phyloP scores from a whole-genome alignment of 1,140 invertebrate species.

The Lineus longissimus region DNA sequence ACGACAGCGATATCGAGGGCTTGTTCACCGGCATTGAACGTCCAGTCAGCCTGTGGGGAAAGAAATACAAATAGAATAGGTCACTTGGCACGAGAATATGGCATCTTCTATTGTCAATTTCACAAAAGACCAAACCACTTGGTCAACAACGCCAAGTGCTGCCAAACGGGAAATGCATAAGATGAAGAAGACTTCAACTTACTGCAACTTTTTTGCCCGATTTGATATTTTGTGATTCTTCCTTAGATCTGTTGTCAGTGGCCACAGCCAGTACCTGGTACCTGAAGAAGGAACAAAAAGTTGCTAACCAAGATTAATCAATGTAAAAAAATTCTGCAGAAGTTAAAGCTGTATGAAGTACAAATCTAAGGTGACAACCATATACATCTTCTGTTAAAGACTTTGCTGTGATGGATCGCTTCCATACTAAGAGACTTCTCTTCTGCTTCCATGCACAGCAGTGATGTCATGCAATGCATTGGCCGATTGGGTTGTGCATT shows the following conservation, averaged over 20 bases:
- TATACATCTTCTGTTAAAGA: too few species aligned
- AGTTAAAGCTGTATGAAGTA: too few species aligned
- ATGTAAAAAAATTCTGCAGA: background rate
- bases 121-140: constrained; percentile 5
- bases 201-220: constrained; percentile 53
- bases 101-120: background rate
- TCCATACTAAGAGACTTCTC: too few species aligned
- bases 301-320: background rate
- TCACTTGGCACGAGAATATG: background rate
- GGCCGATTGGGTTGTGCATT: too few species aligned
- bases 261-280: constrained; percentile 55
- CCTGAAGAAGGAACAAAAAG: constrained; percentile 24
- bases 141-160: too few species aligned
- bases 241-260: constrained; percentile 43
- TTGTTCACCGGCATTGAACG: constrained; percentile 72
- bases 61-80: constrained; percentile 11
- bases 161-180: too few species aligned
- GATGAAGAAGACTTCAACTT: constrained; percentile 21
- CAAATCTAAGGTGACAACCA: too few species aligned
- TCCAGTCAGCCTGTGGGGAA: constrained; percentile 66
- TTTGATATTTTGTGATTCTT: constrained; percentile 49
- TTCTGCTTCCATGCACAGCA: too few species aligned
- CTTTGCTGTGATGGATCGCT: too few species aligned
- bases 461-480: too few species aligned
- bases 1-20: constrained; percentile 56